Evolutionary conservation across 2,113 vertebrate genomes (phyloP), one percentile per base, ranked within the genome.

Genomic region (Ceratotherium simum): DNA sequence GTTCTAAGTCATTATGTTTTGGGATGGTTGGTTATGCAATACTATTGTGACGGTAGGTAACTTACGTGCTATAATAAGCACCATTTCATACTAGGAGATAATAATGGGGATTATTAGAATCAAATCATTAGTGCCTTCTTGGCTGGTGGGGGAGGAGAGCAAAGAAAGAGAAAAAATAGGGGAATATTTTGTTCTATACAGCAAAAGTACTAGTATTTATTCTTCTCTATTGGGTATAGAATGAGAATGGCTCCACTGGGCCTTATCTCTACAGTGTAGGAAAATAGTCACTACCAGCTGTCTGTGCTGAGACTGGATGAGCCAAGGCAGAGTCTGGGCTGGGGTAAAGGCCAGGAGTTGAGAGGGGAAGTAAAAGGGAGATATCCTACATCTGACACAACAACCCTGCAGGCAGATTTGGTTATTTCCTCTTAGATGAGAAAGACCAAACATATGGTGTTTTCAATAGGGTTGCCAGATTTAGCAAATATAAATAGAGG

Each of bases 401-500:
- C 8, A 67, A 67, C 20, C 25, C 27, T 78, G 8, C 1, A 42
- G 31, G 33, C 64, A 91, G 6, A 36, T 56, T 84, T 70, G 33
- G 42, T 39, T 75, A 12, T 84, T 84, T 78, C 20, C n/a, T 27
- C 39, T 65, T 86, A 60, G 83, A 72, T 20, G 25, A 92, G 48
- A 82, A 42, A 42, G 42, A 42, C 42, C 64, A 58, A 29, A 33
- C 27, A 70, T 64, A 78, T 84, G 54, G 13, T 42, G 25, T 64
- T 79, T 14, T 78, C 64, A 80, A 6, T 65, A 87, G 25, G 16
- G 11, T n/a, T 85, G 60, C n/a, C 48, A 96, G 17, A 78, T n/a
- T 88, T 56, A 75, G 16, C 20, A 58, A 90, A 96, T 56, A 36
- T 69, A 93, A 94, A 96, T 46, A 18, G 8, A 91, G 14, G 51